Conservation (phyloP, 2,113 vertebrate genomes). For the Gallinago paraguaiae region DNA sequence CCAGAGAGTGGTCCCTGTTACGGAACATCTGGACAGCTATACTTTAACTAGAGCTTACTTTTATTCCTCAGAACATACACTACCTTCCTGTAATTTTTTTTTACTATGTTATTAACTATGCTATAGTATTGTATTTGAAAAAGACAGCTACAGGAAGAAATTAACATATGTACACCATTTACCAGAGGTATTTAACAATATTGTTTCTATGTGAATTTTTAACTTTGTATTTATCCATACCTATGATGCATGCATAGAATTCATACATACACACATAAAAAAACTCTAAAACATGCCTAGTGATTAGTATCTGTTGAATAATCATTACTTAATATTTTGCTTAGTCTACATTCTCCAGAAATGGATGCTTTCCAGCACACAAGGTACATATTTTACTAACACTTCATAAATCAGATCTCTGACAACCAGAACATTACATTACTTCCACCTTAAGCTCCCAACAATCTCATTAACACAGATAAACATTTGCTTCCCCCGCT, state of each 20-base stretch:
- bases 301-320: neutral
- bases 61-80: neutral
- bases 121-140: neutral
- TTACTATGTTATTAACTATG: neutral
- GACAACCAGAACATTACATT: neutral
- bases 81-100: neutral
- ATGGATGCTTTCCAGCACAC: neutral
- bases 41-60: neutral
- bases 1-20: neutral
- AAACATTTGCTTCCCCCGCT: neutral
- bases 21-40: neutral
- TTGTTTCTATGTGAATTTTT: neutral
- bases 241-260: neutral
- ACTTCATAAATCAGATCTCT: neutral
- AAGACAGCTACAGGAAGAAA: neutral
- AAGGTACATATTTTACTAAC: neutral
- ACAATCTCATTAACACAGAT: neutral
- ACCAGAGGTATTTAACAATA: neutral
- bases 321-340: neutral
- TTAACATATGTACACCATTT: neutral
- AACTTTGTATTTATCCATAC: neutral
- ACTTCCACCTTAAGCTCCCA: neutral
- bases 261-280: neutral
- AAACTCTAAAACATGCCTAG: too few relatives aligned
- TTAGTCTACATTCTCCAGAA: neutral